Evolutionary conservation across 1,140 invertebrate genomes (phyloP), one percentile per base, ranked within the genome.

Genomic region (Drusus annulatus): DNA sequence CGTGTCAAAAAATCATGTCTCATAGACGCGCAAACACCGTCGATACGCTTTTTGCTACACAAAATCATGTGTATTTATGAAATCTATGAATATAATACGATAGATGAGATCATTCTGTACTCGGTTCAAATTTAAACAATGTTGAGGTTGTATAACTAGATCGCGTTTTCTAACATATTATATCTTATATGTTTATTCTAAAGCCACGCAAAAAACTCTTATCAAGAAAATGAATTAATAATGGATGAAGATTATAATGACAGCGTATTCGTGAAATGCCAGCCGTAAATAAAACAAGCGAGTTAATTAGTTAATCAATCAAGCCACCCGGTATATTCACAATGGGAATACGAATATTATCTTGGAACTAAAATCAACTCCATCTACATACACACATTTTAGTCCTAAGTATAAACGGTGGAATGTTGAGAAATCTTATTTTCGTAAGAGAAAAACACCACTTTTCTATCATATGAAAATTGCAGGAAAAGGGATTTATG

Each of bases 281-380:
- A 65, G 28, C 23, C 25, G 16, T 65, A 25, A 13, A 65, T 45
- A 28, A 65, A n/a, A 31, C 23, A 65, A 65, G 16, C 28, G 10
- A 65, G 21, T 28, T 65, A 65, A 65, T 65, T 65, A 65, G 62
- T 28, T 21, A 31, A 65, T 65, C 62, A 65, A 65, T 65, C 62
- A 65, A 28, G 0, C 28, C 16, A 45, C 36, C 36, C 36, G 36
- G 8, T 45, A 45, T 45, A 45, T 45, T 45, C 36, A 45, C 36
- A 45, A 45, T 45, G 36, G 36, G 8, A 45, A 45, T 45, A 45
- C 36, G 36, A 45, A 45, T 36, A 45, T 45, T 45, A 45, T 45
- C 36, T 45, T 45, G 10, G 10, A 45, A 45, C 36, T 45, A 1
- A 45, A 45, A 45, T 56, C 21, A 56, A 56, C 54, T 56, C 54